Evolutionary conservation across 1,140 invertebrate species (phyloP).

Genomic region (Halyomorpha halys): DNA sequence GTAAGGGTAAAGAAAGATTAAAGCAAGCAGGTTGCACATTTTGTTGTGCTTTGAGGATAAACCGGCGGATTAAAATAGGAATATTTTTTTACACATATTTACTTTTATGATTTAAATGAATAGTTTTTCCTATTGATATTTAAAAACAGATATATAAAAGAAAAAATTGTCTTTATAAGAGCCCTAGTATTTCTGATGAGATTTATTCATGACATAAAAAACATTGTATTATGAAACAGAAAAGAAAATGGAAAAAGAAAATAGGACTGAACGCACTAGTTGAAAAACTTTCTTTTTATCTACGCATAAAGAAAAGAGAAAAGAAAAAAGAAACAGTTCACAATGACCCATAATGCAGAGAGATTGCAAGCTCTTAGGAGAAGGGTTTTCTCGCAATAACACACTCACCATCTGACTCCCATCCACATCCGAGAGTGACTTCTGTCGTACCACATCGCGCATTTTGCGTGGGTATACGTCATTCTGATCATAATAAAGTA

Average conservation of each 20-base stretch:
- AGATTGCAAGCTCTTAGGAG: slow-evolving; percentile 18
- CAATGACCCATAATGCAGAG: slow-evolving; percentile 3
- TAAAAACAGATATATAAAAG: too few species aligned
- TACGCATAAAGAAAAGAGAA: neutral
- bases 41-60: slow-evolving; percentile 1
- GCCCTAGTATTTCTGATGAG: neutral
- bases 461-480: slow-evolving; percentile 60
- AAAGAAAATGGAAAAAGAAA: neutral
- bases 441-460: slow-evolving; percentile 50
- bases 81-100: too few species aligned
- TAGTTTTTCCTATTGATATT: too few species aligned
- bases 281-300: neutral
- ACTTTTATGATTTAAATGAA: too few species aligned
- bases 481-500: slow-evolving; percentile 35
- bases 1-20: neutral
- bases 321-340: slow-evolving; percentile 9
- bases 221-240: too few species aligned
- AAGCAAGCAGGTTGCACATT: slow-evolving; percentile 6
- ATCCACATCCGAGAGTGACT: slow-evolving; percentile 25
- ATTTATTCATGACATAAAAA: neutral
- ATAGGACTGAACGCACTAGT: neutral
- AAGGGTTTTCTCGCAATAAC: slow-evolving; percentile 18
- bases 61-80: too few species aligned
- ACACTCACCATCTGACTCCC: slow-evolving; percentile 22
- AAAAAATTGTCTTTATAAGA: too few species aligned